These are phyloP conservation scores for Tryphoninae sp. DNA, from an alignment of 2,888 invertebrate genomes.

Conservation along the genomic window DNA sequence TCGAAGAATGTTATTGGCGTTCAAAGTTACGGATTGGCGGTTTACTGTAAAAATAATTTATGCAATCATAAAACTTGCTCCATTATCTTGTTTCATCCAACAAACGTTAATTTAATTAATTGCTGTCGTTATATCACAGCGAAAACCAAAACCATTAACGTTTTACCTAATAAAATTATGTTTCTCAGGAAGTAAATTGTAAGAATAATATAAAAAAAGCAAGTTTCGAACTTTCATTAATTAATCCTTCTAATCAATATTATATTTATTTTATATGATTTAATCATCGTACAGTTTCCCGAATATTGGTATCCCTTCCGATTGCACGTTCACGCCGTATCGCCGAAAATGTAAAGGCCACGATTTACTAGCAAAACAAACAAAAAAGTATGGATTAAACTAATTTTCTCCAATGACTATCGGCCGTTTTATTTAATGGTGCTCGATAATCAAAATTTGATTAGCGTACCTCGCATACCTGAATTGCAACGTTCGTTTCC, in stretches of 20 bases:
- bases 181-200: too few relatives aligned
- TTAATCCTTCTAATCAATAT: not conserved
- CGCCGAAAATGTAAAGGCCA: not conserved
- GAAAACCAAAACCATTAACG: too few relatives aligned
- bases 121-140: too few relatives aligned
- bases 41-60: too few relatives aligned
- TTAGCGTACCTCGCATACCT: not conserved
- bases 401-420: not conserved
- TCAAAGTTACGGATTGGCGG: not conserved
- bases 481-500: not conserved
- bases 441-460: not conserved
- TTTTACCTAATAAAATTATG: too few relatives aligned
- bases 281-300: too few relatives aligned
- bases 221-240: too few relatives aligned
- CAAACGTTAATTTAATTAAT: too few relatives aligned
- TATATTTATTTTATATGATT: not conserved
- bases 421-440: not conserved
- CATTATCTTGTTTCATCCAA: too few relatives aligned
- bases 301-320: too few relatives aligned
- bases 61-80: too few relatives aligned
- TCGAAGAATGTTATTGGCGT: not conserved
- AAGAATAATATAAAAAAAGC: too few relatives aligned
- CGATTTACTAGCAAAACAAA: not conserved
- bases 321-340: not conserved
- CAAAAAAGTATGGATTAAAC: not conserved